Base-by-base conservation (phyloP, 1,140 invertebrate genomes). In the Penaeus indicus region DNA sequence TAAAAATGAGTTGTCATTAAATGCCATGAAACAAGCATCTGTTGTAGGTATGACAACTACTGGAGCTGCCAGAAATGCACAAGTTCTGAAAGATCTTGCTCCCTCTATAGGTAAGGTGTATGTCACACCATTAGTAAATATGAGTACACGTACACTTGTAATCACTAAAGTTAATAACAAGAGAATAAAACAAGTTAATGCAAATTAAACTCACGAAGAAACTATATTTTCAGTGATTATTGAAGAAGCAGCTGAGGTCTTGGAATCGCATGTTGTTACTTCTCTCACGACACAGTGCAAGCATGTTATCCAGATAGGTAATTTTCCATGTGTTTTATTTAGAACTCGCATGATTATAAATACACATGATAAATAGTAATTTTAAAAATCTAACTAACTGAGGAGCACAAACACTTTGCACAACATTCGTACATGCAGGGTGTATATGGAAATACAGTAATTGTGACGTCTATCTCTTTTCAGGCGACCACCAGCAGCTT, bases 211-310 rank as follows among this genome's bases (percentile, higher is more conserved):
- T 42, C 0, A 42, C 7, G 4, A 42, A 42, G 3, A 42, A 42
- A 42, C 0, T 11, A 54, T 54, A 54, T 54, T 60, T 61, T n/a
- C 60, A 88, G 91, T 94, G 8, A 84, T 97, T 61, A 95, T 97
- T 25, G 97, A 97, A 93, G 97, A 97, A 93, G 97, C 97, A 0
- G 97, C 96, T 2, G 96, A 97, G 94, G 95, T 97, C 18, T 92
- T 97, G 54, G 97, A 97, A 91, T 92, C 95, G 19, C 96, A 97
- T 91, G 95, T 96, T 47, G 91, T 97, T 1, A 94, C 95, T 25
- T 95, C 96, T 42, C 92, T 98, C 18, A 95, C 95, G n/a, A 92
- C 94, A 61, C 90, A 94, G 69, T 96, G 96, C 89, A 91, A 97
- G 92, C 97, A 98, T 92, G 93, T 97, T 0, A 97, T 98, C 87